Evolutionary conservation across 37 sponge, comb jelly and placozoan genomes (phyloP).

Genomic region (Ephydatia muelleri): DNA sequence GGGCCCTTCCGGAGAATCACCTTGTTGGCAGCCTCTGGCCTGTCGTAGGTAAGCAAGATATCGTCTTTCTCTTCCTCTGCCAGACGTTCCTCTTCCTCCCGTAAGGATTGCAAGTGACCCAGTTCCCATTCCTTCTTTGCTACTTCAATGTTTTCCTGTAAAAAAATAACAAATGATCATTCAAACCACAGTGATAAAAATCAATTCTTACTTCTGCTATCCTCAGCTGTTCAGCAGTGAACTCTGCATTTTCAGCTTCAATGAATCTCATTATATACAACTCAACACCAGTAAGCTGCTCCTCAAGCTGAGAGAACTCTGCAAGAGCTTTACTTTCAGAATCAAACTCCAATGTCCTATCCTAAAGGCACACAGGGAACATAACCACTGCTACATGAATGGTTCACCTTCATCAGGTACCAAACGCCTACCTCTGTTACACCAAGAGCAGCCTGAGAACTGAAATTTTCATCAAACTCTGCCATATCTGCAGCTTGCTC

Average conservation of each 20-base stretch:
- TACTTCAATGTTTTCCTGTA: slow-evolving; percentile 69
- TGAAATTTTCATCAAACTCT: slow-evolving; percentile 88
- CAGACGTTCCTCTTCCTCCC: slow-evolving; percentile 68
- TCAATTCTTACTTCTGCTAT: slow-evolving; percentile 69
- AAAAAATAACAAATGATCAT: background rate
- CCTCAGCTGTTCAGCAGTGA: slow-evolving; percentile 57
- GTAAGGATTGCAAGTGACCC: slow-evolving; percentile 73
- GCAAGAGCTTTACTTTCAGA: slow-evolving; percentile 7
- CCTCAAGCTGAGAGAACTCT: slow-evolving; percentile 48
- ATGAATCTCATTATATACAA: slow-evolving; percentile 72
- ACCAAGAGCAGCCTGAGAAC: background rate
- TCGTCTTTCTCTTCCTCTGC: slow-evolving; percentile 73
- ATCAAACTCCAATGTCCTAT: background rate
- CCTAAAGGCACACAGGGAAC: background rate
- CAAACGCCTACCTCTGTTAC: background rate
- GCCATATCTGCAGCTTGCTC: slow-evolving; percentile 92
- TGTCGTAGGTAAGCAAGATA: slow-evolving; percentile 68
- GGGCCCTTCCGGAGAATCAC: slow-evolving; percentile 51
- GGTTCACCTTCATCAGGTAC: background rate
- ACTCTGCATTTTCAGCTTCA: slow-evolving; percentile 76
- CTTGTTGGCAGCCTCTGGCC: slow-evolving; percentile 76
- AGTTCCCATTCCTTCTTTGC: slow-evolving; percentile 92
- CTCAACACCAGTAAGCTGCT: slow-evolving; percentile 81
- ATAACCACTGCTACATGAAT: background rate
- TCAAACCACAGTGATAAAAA: background rate